Base-by-base conservation (phyloP, 2,888 invertebrate species). In the Athetis lepigone region DNA sequence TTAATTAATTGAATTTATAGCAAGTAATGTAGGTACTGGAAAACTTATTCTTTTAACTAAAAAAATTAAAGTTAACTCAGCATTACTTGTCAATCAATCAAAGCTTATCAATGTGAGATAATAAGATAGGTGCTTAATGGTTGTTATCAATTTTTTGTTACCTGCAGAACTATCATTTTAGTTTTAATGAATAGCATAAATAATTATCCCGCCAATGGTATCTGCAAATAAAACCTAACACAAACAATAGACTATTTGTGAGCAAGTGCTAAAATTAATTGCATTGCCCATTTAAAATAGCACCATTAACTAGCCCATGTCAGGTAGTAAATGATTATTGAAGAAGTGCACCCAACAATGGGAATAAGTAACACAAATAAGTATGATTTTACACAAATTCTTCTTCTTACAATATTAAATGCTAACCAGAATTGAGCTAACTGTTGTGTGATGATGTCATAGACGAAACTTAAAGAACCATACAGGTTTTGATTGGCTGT, bases 371-470 rank as follows among this genome's bases (percentile, higher is more conserved):
- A 45, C 4, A 1, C 4, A 47, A 51, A 40, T 13, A 36, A 42
- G 29, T 37, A 37, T 33, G 13, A 39, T 21, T 43, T 39, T 37
- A 18, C 6, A 36, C 18, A 40, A 40, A 47, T 25, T 45, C 4
- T 33, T 33, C 46, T 47, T 40, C 19, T 37, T 11, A 13, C 13
- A 37, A 37, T 68, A 18, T 27, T 40, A 8, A 33, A n/a, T 18
- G 29, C 11, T 25, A 42, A 69, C 4, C 23, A 52, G 52, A 61
- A 37, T 47, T 52, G 16, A 69, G 37, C 5, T 47, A 43, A 62
- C 59, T 47, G 46, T 61, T 67, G 19, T 45, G 11, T 69, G 70
- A 67, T 67, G 70, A 67, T 67, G 67, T 67, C 62, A 69, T 54
- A 62, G 25, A 7, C 8, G 11, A 27, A 16, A 13, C 13, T n/a